Base-by-base conservation (phyloP, 2,113 vertebrate genomes). In the Jacana jacana region DNA sequence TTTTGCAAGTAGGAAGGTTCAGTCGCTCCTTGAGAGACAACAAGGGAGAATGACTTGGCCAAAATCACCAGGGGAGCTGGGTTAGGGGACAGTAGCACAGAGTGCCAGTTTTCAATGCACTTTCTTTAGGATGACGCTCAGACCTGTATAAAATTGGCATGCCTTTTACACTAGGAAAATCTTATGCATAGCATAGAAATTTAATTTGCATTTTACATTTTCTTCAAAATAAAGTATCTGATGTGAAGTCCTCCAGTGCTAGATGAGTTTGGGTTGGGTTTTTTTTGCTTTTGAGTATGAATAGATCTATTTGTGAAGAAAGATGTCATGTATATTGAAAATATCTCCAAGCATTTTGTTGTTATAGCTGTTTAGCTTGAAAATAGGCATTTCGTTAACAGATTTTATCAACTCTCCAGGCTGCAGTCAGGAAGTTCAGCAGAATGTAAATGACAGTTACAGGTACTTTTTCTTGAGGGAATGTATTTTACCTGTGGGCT, bases 291-390 rank as follows among this genome's bases (percentile, higher is more conserved):
- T 58, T 81, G 11, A 30, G 30, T 75, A 75, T 0, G 6, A 89
- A 79, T 54, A 49, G 18, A 37, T 77, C 76, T 79, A 8, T 78
- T 91, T 78, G 23, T 91, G 64, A 92, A 83, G 82, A 22, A 83
- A 88, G 23, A 66, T 63, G 71, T 63, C 66, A 71, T 48, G 70
- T 51, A 33, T 39, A 30, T 88, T 49, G 68, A 91, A 94, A 94
- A 82, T 77, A 76, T 40, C 93, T 89, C 37, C 70, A 35, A 93
- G 88, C 85, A 48, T 72, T 91, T 88, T 91, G 39, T 88, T 91
- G 39, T 82, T 76, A 42, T 49, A 66, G 64, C 25, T 91, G 46
- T 66, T 86, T 68, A 86, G 25, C 72, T 83, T 65, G 81, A 91
- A 90, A 90, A 54, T 17, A 64, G 22, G 48, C 30, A 78, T 81